Conservation (phyloP, 2,113 vertebrate genomes). For the Psilopsiagon aurifrons region DNA sequence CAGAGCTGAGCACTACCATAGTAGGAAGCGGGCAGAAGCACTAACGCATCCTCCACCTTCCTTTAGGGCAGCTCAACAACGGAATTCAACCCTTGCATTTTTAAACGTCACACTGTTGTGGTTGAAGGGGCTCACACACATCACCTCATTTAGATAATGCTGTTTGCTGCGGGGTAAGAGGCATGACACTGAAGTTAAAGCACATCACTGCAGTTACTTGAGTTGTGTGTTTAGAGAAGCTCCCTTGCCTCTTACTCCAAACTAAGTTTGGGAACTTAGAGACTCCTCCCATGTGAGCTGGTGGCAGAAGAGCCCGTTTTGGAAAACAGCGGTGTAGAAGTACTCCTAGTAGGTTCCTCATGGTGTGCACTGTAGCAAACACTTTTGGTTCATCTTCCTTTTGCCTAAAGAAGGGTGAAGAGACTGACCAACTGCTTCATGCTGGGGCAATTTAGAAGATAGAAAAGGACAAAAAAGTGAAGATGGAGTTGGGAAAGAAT, state of each 20-base stretch:
- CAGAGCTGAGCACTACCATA: slow-evolving; percentile 25
- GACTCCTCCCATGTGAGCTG: not conserved
- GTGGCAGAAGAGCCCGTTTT: not conserved
- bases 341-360: not conserved
- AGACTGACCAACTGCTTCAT: not conserved
- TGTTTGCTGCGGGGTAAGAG: not conserved
- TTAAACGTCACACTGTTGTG: not conserved
- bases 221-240: not conserved
- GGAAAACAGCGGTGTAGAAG: not conserved
- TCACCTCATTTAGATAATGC: not conserved
- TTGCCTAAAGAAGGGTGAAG: fast-evolving
- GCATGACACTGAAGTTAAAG: not conserved
- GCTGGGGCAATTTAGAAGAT: not conserved
- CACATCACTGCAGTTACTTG: not conserved
- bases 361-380: not conserved
- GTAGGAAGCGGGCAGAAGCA: not conserved
- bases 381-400: not conserved
- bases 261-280: not conserved
- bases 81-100: not conserved
- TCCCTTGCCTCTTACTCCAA: not conserved
- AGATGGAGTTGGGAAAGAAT: slow-evolving; percentile 57
- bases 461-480: not conserved
- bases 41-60: not conserved
- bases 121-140: not conserved
- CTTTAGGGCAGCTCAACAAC: fast-evolving